Percentiles rank a stretch among this genome's conserved stretches.
phyloP scores from a whole-genome alignment of 2,113 vertebrate species.

The Actenoides lindsayi region DNA sequence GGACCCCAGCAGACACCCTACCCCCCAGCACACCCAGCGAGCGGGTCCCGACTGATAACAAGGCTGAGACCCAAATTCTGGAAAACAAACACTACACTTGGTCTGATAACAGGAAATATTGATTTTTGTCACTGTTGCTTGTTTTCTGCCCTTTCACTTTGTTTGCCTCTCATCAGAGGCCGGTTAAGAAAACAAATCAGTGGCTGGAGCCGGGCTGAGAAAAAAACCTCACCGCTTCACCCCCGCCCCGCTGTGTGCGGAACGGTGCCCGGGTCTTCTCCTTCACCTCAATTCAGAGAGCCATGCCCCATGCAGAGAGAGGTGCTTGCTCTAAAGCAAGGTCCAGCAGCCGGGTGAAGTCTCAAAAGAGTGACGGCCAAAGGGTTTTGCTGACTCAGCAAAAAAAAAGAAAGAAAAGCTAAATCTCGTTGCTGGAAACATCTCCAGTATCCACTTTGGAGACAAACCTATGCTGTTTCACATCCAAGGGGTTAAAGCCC shows the following conservation, averaged over 20 bases:
- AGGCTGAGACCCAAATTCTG: not conserved
- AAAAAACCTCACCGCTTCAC: not conserved
- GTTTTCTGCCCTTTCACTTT: slow-evolving; percentile 31
- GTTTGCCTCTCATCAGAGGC: slow-evolving; percentile 11
- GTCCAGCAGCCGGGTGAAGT: fast-evolving
- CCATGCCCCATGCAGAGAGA: not conserved
- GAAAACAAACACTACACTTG: not conserved
- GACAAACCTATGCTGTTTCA: fast-evolving
- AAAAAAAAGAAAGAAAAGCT: too few relatives aligned
- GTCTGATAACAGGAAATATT: not conserved
- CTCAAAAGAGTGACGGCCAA: fast-evolving
- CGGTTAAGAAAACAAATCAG: not conserved
- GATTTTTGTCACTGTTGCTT: not conserved
- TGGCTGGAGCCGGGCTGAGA: not conserved
- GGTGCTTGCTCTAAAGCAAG: not conserved
- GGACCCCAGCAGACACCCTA: not conserved
- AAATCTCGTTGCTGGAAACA: not conserved
- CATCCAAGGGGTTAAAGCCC: not conserved
- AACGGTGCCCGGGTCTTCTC: fast-evolving
- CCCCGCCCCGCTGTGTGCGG: fast-evolving
- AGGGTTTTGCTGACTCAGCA: not conserved
- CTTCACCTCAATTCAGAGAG: not conserved
- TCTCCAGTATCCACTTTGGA: not conserved
- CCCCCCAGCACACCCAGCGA: not conserved
- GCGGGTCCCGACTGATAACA: not conserved